Evolutionary conservation across 2,888 invertebrate species (phyloP), one percentile per base, ranked within the genome.

Genomic region (Mesorhabditis spiculigera): DNA sequence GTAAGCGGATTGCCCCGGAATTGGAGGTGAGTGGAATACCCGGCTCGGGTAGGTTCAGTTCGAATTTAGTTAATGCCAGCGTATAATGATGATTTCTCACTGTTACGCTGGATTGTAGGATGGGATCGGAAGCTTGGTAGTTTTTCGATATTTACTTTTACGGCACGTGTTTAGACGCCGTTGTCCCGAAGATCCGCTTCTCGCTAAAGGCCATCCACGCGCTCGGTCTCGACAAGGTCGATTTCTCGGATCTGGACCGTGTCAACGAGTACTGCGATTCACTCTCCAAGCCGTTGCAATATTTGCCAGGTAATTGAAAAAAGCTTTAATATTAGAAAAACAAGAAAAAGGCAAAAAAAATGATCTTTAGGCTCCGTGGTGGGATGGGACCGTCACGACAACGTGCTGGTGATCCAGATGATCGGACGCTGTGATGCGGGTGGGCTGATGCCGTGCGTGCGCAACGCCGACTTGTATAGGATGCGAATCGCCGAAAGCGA

Each of bases 401-500:
- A 83, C 67, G 78, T 83, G 13, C 66, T 83, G 16, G 78, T 78
- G 5, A 71, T 83, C 4, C 82, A 83, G 74, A 75, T 78, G 72
- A 75, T 83, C 41, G 83, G 82, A 3, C 72, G 74, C 61, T 66
- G 82, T 13, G 83, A 83, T 67, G 82, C 80, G 1, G 74, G 74
- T 41, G 78, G 79, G 43, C 65, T 79, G 41, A 76, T 79, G 77
- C 78, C 77, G 41, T 78, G 78, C 66, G 76, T 78, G 0, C 63
- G 73, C 61, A 78, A 80, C 67, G 70, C 76, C n/a, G 82, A 83
- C 71, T 70, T 83, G 42, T 83, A 78, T 68, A 45, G 75, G 42
- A 80, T 80, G 79, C 68, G 82, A 64, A 83, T 83, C 45, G 80
- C 81, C 5, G 83, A 83, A 67, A 81, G 81, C 65, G 82, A 83